Evolutionary conservation across 2,888 invertebrate species (phyloP).

Genomic region (Cepaea hortensis): DNA sequence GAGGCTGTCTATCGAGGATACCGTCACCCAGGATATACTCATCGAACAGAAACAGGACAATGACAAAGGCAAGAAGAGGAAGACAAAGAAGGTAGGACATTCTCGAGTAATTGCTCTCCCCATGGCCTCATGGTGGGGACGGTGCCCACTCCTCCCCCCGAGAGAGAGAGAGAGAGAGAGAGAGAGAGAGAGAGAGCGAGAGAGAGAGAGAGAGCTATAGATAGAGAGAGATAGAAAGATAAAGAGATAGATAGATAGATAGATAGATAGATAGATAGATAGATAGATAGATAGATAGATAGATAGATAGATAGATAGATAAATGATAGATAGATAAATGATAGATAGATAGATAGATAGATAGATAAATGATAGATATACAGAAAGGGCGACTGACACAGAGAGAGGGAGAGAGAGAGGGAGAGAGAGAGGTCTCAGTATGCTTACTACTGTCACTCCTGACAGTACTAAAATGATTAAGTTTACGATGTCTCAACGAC

Average conservation of each 20-base stretch:
- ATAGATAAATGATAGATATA: no score
- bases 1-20: conserved; percentile 9
- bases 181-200: conserved; percentile 26
- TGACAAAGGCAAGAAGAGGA: conserved; percentile 40
- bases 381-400: no score
- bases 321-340: no score
- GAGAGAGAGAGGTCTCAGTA: no score
- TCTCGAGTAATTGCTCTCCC: background rate
- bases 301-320: no score
- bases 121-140: background rate
- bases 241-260: conserved; percentile 15
- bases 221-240: background rate
- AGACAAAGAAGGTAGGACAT: conserved; percentile 42
- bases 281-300: no score
- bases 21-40: conserved; percentile 19
- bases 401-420: no score
- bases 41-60: conserved; percentile 9
- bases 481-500: no score
- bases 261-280: background rate
- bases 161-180: conserved; percentile 29
- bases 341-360: no score
- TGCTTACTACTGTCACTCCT: no score
- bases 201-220: conserved; percentile 20
- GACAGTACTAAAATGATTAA: no score
- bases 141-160: background rate